phyloP scores from a whole-genome alignment of 1,140 invertebrate genomes.

The Drosophila equinoxialis region DNA sequence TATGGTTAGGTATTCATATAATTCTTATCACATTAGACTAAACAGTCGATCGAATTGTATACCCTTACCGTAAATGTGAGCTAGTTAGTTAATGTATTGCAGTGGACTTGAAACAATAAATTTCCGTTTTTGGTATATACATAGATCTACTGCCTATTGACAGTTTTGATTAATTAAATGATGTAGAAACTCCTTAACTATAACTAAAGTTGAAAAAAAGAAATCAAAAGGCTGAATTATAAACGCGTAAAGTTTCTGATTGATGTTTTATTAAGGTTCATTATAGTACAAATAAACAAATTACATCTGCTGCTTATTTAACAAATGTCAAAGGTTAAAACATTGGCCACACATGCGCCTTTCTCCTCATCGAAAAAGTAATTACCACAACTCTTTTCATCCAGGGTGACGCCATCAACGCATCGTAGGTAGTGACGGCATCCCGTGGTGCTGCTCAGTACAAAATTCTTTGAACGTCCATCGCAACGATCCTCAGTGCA shows the following conservation, averaged over 20 bases:
- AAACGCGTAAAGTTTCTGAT: no score
- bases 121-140: no score
- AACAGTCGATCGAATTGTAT: no score
- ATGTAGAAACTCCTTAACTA: no score
- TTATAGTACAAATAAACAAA: background rate
- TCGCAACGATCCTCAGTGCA: constrained; percentile 70
- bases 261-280: background rate
- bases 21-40: background rate
- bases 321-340: constrained; percentile 40
- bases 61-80: no score
- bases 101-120: no score
- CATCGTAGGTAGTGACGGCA: constrained; percentile 66
- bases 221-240: no score
- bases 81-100: no score
- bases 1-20: background rate
- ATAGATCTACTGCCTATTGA: no score
- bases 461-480: constrained; percentile 53
- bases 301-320: background rate
- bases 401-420: constrained; percentile 32
- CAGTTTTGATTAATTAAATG: no score
- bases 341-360: constrained; percentile 33
- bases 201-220: no score
- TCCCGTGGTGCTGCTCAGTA: constrained; percentile 44
- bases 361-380: constrained; percentile 54
- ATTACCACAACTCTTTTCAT: constrained; percentile 55